A percentile compares a stretch with the other conserved stretches of the same genome.
Conservation (phyloP, 2,113 vertebrate genomes). For the Trematomus loennbergii region DNA sequence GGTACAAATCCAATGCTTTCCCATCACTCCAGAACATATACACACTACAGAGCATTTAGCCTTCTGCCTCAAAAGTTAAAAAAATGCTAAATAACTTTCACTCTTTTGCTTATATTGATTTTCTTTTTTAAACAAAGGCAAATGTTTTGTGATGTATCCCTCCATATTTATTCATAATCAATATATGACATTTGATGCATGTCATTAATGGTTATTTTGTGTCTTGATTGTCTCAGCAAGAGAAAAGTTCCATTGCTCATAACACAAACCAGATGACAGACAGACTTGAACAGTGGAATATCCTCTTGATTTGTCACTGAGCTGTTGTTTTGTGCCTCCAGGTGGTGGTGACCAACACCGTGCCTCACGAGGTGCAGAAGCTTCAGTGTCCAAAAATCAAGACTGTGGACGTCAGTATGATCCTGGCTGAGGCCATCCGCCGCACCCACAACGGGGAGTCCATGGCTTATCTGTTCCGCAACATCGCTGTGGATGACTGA, state of each 20-base stretch:
- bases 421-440: constrained; percentile 95
- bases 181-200: neutral
- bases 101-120: neutral
- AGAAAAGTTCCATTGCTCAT: neutral
- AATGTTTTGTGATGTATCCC: neutral
- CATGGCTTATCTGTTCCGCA: constrained; percentile 98
- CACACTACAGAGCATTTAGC: neutral
- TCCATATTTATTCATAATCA: neutral
- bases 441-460: constrained; percentile 98
- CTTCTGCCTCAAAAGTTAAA: neutral
- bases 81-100: neutral
- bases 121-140: neutral
- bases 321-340: constrained; percentile 48
- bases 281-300: neutral
- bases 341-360: constrained; percentile 98
- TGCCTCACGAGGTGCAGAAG: constrained; percentile 98
- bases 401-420: constrained; percentile 98
- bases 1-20: neutral
- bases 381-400: constrained; percentile 99
- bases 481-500: constrained; percentile 96
- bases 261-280: neutral
- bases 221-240: neutral
- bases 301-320: neutral
- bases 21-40: too few species aligned
- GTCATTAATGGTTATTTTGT: neutral